phyloP scores from a whole-genome alignment of 2,113 vertebrate genomes.

The Ochotona princeps region DNA sequence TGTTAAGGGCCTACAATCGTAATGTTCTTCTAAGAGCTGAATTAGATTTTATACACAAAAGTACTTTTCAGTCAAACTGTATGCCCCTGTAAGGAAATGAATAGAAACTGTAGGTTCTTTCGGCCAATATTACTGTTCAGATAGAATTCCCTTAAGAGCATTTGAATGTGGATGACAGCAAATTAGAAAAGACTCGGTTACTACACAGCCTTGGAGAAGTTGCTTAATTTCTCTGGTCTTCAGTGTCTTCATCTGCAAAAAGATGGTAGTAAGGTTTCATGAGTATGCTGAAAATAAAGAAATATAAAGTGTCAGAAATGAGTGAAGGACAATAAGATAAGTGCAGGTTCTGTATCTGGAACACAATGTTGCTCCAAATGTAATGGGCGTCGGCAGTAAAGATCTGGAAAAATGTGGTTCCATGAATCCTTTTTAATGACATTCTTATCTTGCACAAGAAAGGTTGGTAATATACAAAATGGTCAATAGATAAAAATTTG shows the following conservation, averaged over 20 bases:
- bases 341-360: neutral
- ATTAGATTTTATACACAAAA: conserved; percentile 44
- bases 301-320: neutral
- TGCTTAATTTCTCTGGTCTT: neutral
- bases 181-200: neutral
- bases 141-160: neutral
- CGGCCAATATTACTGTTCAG: neutral
- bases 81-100: neutral
- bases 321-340: neutral
- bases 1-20: conserved; percentile 9
- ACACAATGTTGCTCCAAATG: neutral
- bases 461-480: neutral
- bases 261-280: neutral
- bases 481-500: neutral
- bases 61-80: neutral
- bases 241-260: conserved; percentile 17
- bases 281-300: neutral
- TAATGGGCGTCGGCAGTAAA: neutral
- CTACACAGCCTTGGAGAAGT: neutral
- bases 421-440: neutral
- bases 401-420: neutral
- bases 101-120: neutral
- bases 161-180: neutral
- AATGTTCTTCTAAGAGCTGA: conserved; percentile 32
- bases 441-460: conserved; percentile 2